Base-by-base conservation (phyloP, 2,113 vertebrate species). In the Vulpes lagopus region DNA sequence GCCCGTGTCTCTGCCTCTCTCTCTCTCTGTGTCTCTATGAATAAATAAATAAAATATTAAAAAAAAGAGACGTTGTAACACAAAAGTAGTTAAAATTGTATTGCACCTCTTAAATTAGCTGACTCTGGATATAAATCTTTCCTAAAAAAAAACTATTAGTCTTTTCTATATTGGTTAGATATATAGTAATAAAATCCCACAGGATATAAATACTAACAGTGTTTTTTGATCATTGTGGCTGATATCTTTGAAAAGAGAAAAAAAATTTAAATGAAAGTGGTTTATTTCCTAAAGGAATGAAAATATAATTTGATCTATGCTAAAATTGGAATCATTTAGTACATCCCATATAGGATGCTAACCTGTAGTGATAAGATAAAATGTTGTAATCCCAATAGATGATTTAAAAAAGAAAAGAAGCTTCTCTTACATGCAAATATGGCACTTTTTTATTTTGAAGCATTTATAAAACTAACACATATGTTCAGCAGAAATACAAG, bases 131-230 rank as follows among this genome's bases (percentile, higher is more conserved):
- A 95, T 90, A 95, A 96, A 97, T 97, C 96, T 96, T 97, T 96
- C 87, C 55, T 43, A 43, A 43, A 43, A 43, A 43, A 92, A 98
- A 98, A 94, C 85, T 96, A 96, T 98, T 98, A 98, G 84, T 96
- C 79, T 96, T 94, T 98, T 94, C 30, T 83, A 69, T 96, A 87
- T 96, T 97, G 27, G 65, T 78, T 97, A 96, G 87, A 89, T 96
- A 94, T 97, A 85, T 82, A 95, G 96, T 65, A 93, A 96, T 88
- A 98, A 97, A 74, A 87, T 94, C 79, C 88, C 80, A 83, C 30
- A 95, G 64, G 87, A 92, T 79, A 98, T 93, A 93, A 94, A 95
- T 94, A 83, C 49, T 92, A 94, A 91, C 22, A 92, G 14, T 90
- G 59, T 49, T 96, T 95, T 95, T 83, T 94, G 51, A 78, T 80